These are phyloP conservation scores for Chloroclysta siterata DNA, from an alignment of 2,888 invertebrate genomes.

Conservation along the genomic window DNA sequence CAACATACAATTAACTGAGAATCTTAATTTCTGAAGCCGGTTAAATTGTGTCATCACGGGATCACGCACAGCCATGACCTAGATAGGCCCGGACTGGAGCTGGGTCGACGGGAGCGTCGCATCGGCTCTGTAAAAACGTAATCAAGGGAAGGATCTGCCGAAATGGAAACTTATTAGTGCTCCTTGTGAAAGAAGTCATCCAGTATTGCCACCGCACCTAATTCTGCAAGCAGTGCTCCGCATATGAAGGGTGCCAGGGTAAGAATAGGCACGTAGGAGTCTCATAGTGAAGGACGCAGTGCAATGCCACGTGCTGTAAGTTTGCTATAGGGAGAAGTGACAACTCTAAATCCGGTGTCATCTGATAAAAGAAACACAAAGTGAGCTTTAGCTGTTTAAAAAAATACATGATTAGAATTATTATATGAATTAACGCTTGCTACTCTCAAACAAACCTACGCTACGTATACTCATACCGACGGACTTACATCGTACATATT, in stretches of 20 bases:
- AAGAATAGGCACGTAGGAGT: too few species aligned
- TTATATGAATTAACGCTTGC: background rate
- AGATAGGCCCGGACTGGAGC: slow-evolving; percentile 43
- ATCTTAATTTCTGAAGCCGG: slow-evolving; percentile 9
- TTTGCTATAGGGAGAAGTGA: too few species aligned
- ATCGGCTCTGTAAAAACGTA: slow-evolving; percentile 37
- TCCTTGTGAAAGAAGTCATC: too few species aligned
- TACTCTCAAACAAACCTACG: background rate
- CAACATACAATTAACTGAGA: background rate
- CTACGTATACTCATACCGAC: slow-evolving; percentile 18
- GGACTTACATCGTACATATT: slow-evolving; percentile 28
- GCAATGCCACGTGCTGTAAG: too few species aligned
- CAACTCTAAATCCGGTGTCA: too few species aligned
- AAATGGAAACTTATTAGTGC: background rate
- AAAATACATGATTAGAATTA: too few species aligned
- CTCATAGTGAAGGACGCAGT: too few species aligned
- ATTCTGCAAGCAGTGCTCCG: too few species aligned
- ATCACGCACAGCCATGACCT: slow-evolving; percentile 54
- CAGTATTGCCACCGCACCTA: too few species aligned
- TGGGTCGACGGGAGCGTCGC: slow-evolving; percentile 36
- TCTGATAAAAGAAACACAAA: too few species aligned
- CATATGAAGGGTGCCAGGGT: too few species aligned
- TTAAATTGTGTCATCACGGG: slow-evolving; percentile 36
- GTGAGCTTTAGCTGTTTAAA: too few species aligned
- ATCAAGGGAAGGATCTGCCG: background rate